phyloP scores from a whole-genome alignment of 2,113 vertebrate species.

The Barnardius zonarius region DNA sequence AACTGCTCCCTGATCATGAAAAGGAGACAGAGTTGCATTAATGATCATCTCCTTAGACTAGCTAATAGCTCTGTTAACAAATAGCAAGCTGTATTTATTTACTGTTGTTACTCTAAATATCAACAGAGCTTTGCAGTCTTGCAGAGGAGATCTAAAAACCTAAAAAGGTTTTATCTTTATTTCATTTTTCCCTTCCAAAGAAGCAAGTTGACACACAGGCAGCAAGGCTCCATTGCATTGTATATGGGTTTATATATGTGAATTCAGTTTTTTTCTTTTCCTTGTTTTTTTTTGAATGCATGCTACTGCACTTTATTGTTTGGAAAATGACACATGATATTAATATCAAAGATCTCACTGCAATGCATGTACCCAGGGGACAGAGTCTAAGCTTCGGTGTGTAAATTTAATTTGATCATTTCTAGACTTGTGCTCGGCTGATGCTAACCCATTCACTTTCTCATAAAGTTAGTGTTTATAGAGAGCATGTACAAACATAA shows the following conservation, averaged over 20 bases:
- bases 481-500: not conserved
- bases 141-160: not conserved
- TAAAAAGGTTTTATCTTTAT: not conserved
- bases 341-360: not conserved
- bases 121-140: not conserved
- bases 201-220: not conserved
- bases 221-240: not conserved
- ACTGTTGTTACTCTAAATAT: not conserved
- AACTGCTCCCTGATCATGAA: not conserved
- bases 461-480: not conserved
- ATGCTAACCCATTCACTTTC: not conserved
- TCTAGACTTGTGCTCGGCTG: not conserved
- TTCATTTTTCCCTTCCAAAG: not conserved
- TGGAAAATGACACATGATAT: not conserved
- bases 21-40: not conserved
- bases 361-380: not conserved
- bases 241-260: accelerated
- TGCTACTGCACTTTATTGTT: not conserved
- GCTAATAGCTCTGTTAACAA: not conserved
- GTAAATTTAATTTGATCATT: slow-evolving; percentile 15
- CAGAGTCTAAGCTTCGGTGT: not conserved
- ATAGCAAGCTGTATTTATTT: not conserved
- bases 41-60: not conserved
- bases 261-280: not conserved
- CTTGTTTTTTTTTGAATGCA: not conserved